phyloP scores from a whole-genome alignment of 1,140 invertebrate genomes.

The Diorhabda sublineata region DNA sequence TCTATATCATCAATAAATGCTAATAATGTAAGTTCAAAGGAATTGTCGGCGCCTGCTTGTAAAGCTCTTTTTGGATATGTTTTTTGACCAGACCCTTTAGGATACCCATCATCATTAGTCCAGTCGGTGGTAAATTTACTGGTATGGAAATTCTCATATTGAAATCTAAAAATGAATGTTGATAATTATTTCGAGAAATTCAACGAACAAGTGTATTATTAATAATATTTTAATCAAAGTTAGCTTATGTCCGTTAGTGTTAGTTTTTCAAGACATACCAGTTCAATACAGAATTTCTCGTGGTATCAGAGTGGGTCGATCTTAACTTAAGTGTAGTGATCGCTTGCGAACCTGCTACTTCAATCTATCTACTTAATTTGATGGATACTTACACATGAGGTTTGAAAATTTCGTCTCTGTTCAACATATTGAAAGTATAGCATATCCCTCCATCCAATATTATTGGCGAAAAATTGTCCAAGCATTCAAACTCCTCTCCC shows the following conservation, averaged over 20 bases:
- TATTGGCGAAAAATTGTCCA: conserved; percentile 54
- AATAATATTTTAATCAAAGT: too few species aligned
- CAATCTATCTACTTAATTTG: neutral
- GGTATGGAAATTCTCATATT: conserved; percentile 45
- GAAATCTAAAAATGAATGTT: conserved; percentile 27
- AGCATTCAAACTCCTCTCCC: conserved; percentile 42
- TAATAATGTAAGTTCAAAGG: conserved; percentile 46
- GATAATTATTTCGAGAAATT: too few species aligned
- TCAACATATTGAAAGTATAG: conserved; percentile 61
- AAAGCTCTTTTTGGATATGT: conserved; percentile 49
- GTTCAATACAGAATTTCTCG: neutral
- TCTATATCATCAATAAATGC: conserved; percentile 46
- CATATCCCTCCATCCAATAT: conserved; percentile 63
- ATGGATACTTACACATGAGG: conserved; percentile 44
- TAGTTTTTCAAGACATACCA: too few species aligned
- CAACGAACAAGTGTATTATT: too few species aligned
- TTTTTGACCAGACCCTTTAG: conserved; percentile 40
- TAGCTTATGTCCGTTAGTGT: too few species aligned
- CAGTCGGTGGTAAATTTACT: conserved; percentile 42
- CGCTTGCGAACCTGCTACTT: too few species aligned
- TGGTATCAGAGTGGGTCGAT: neutral
- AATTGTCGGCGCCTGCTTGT: conserved; percentile 46
- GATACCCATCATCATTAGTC: conserved; percentile 48
- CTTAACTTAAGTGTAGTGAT: neutral
- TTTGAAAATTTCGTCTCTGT: conserved; percentile 53